Percentiles rank a stretch among this genome's conserved stretches.
Conservation (phyloP, 1,140 invertebrate species). For the Temnothorax nylanderi region DNA sequence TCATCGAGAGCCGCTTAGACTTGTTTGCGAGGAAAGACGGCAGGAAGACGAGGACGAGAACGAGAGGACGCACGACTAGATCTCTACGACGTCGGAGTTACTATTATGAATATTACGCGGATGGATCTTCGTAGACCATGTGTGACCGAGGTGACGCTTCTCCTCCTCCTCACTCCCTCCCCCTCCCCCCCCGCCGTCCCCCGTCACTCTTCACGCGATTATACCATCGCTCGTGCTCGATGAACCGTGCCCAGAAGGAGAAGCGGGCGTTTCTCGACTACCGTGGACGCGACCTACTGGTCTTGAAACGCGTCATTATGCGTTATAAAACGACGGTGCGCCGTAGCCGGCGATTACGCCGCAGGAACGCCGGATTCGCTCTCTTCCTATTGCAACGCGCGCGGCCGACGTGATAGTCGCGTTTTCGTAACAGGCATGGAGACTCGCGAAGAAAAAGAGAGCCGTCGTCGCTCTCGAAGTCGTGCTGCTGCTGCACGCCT, state of each 20-base stretch:
- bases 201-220: slow-evolving; percentile 14
- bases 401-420: not conserved
- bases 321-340: slow-evolving; percentile 39
- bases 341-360: slow-evolving; percentile 33
- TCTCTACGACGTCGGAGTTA: slow-evolving; percentile 51
- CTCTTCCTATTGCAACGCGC: slow-evolving; percentile 33
- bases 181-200: no score
- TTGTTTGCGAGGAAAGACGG: slow-evolving; percentile 71
- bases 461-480: slow-evolving; percentile 2
- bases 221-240: slow-evolving; percentile 33
- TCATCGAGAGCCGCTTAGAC: slow-evolving; percentile 68
- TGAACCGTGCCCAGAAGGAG: slow-evolving; percentile 32
- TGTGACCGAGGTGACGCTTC: slow-evolving; percentile 30
- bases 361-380: slow-evolving; percentile 26
- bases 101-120: slow-evolving; percentile 74
- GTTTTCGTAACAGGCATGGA: slow-evolving; percentile 7
- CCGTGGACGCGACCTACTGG: slow-evolving; percentile 55
- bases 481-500: not conserved
- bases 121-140: slow-evolving; percentile 57
- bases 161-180: not conserved
- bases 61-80: not conserved
- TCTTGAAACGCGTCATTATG: slow-evolving; percentile 62
- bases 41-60: slow-evolving; percentile 52
- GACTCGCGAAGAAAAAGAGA: not conserved
- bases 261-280: slow-evolving; percentile 43